Percentiles rank a stretch among this genome's conserved stretches.
These are phyloP conservation scores for Semibalanus balanoides DNA, from an alignment of 1,140 invertebrate species.

Conservation along the genomic window DNA sequence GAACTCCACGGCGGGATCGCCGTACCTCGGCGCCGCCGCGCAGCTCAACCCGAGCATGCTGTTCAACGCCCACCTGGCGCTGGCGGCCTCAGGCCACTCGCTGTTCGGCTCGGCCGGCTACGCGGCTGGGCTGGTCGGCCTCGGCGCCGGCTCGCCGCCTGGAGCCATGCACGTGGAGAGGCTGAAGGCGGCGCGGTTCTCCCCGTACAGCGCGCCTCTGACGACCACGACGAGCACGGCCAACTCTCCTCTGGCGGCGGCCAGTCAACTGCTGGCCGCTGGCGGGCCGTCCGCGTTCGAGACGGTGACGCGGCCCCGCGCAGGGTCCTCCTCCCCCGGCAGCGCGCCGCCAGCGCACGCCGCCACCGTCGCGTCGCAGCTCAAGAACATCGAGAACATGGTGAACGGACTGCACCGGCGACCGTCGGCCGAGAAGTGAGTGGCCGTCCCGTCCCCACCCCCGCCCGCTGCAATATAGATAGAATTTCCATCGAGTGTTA, in stretches of 20 bases:
- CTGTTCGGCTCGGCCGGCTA: slow-evolving; percentile 23
- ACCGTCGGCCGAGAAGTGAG: slow-evolving; percentile 26
- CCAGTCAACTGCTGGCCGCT: slow-evolving; percentile 11
- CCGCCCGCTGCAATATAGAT: neutral
- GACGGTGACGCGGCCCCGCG: slow-evolving; percentile 45
- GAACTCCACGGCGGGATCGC: slow-evolving; percentile 6
- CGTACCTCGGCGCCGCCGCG: slow-evolving; percentile 19
- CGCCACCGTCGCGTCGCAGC: slow-evolving; percentile 39
- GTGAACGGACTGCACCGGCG: slow-evolving; percentile 69
- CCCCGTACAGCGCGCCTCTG: slow-evolving; percentile 62
- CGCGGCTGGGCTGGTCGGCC: slow-evolving; percentile 20
- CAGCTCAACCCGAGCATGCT: slow-evolving; percentile 54
- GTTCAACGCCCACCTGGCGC: slow-evolving; percentile 62
- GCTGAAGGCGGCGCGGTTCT: slow-evolving; percentile 53
- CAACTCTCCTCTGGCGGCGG: slow-evolving; percentile 25
- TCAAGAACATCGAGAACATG: slow-evolving; percentile 94
- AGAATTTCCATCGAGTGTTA: neutral
- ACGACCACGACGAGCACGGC: slow-evolving; percentile 28
- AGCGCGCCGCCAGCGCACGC: slow-evolving; percentile 3
- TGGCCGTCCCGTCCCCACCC: neutral
- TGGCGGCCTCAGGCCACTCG: slow-evolving; percentile 39
- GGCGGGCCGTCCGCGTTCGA: slow-evolving; percentile 59
- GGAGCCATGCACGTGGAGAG: slow-evolving; percentile 31
- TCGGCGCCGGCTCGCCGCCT: slow-evolving; percentile 14
- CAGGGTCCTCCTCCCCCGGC: slow-evolving; percentile 20